Percentiles rank a stretch among this genome's conserved stretches.
Conservation (phyloP, 2,797 vertebrate species). For the Phoebastria nigripes region DNA sequence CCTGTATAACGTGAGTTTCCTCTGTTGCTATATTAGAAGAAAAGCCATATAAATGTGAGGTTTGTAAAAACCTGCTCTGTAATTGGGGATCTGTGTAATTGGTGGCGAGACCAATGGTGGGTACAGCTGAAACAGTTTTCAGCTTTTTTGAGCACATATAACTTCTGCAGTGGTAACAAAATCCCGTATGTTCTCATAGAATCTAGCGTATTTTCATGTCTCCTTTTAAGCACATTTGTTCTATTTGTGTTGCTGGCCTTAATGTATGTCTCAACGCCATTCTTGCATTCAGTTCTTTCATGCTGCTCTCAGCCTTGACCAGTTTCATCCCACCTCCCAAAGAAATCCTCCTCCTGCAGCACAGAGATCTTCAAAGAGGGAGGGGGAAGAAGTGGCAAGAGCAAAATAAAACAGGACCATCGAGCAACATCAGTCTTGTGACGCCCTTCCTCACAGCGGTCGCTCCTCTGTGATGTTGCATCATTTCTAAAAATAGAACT, state of each 20-base stretch:
- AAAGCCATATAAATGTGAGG: background rate
- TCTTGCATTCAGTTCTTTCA: background rate
- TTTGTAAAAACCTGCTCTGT: background rate
- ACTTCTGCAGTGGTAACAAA: background rate
- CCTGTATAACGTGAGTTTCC: background rate
- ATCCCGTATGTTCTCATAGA: background rate
- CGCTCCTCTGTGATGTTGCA: background rate
- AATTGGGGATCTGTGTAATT: background rate
- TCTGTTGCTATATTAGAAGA: background rate
- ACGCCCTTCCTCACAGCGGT: background rate
- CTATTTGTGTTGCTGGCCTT: background rate
- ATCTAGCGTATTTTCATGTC: background rate
- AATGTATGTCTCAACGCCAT: background rate
- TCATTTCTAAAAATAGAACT: constrained; percentile 14
- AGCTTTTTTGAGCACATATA: background rate
- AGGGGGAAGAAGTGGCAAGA: background rate
- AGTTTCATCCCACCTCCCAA: background rate
- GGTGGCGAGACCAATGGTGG: background rate
- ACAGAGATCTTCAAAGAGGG: background rate
- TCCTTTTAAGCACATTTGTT: background rate
- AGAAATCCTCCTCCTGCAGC: background rate
- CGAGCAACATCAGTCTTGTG: background rate
- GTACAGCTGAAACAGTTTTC: background rate
- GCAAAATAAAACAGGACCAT: background rate
- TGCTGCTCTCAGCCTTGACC: background rate